Percentiles rank a stretch among this genome's conserved stretches.
phyloP scores from a whole-genome alignment of 1,140 invertebrate genomes.

The Stegodyphus mimosarum region DNA sequence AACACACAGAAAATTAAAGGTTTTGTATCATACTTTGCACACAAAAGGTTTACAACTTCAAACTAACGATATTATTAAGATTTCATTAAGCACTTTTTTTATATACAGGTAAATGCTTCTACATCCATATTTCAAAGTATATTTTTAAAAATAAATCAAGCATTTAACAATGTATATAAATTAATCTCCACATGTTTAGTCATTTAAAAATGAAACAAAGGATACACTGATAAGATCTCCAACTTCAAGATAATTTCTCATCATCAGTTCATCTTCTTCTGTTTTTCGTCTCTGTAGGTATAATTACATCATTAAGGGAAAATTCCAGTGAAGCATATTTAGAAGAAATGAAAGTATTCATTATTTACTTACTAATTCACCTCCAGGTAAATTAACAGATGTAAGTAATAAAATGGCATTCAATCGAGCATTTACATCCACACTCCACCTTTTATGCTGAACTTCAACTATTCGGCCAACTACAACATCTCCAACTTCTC shows the following conservation, averaged over 20 bases:
- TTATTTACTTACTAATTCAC: slow-evolving; percentile 81
- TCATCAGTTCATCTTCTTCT: slow-evolving; percentile 96
- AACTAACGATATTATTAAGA: no score
- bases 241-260: slow-evolving; percentile 94
- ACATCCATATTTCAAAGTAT: no score
- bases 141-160: neutral
- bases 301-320: neutral
- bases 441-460: slow-evolving; percentile 90
- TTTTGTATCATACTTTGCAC: no score
- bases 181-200: neutral
- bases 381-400: slow-evolving; percentile 96
- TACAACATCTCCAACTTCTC: slow-evolving; percentile 97
- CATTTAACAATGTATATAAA: slow-evolving; percentile 2
- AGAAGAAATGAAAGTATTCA: slow-evolving; percentile 1
- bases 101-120: no score
- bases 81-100: no score
- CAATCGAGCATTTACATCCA: slow-evolving; percentile 91
- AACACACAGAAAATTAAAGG: no score
- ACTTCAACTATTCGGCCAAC: slow-evolving; percentile 93
- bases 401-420: slow-evolving; percentile 90
- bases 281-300: slow-evolving; percentile 82
- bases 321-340: neutral
- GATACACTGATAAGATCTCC: slow-evolving; percentile 93
- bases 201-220: slow-evolving; percentile 6
- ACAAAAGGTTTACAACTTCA: no score